These are phyloP conservation scores for Eustalomyia histrio DNA, from an alignment of 2,888 invertebrate species.

Conservation along the genomic window DNA sequence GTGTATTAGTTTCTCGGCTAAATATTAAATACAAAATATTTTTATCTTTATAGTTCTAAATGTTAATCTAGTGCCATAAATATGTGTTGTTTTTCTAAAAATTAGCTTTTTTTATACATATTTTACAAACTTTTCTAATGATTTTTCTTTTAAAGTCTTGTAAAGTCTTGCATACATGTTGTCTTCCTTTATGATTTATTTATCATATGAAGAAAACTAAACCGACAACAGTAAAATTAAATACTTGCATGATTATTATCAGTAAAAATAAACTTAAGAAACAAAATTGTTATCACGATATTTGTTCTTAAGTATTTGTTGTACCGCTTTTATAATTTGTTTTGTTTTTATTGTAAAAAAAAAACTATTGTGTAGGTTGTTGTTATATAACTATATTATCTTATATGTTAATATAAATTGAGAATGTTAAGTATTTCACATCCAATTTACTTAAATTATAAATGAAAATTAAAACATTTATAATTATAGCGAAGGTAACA, in stretches of 20 bases:
- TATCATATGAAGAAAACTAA: background rate
- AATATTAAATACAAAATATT: background rate
- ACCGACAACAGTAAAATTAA: slow-evolving; percentile 8
- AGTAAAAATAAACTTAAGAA: background rate
- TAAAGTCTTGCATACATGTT: background rate
- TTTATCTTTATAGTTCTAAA: background rate
- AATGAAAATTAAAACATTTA: background rate
- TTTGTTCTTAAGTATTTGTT: slow-evolving; percentile 41
- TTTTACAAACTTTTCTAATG: background rate
- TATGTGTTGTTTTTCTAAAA: slow-evolving; percentile 6
- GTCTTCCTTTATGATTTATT: background rate
- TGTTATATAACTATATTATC: slow-evolving; percentile 10
- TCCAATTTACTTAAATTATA: background rate
- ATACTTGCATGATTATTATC: slow-evolving; percentile 28
- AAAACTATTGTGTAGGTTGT: slow-evolving; percentile 11
- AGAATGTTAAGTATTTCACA: background rate
- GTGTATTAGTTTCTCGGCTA: slow-evolving; percentile 23
- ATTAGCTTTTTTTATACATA: background rate
- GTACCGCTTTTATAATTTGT: slow-evolving; percentile 32
- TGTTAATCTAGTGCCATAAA: slow-evolving; percentile 25
- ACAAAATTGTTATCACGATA: slow-evolving; percentile 20
- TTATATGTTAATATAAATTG: background rate
- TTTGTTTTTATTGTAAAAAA: background rate
- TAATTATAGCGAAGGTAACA: too few relatives aligned
- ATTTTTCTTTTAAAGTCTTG: background rate